Conservation (phyloP, 2,797 vertebrate species). For the Hapalemur alaotrensis region DNA sequence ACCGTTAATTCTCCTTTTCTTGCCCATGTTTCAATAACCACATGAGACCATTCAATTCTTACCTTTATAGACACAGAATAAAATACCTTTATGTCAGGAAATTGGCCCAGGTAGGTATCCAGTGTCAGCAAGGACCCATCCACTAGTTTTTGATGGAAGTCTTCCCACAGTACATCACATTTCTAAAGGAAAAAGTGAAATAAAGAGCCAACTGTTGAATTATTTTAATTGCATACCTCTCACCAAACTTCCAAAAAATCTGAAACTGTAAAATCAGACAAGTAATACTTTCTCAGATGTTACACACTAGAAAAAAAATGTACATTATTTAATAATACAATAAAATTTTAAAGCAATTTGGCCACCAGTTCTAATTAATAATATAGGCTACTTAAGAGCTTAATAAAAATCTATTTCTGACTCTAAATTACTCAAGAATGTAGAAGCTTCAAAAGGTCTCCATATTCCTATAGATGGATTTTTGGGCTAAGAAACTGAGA, state of each 20-base stretch:
- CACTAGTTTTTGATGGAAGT: constrained; percentile 97
- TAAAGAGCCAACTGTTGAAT: background rate
- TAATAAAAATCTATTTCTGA: background rate
- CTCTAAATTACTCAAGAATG: background rate
- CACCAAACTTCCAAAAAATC: constrained; percentile 28
- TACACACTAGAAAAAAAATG: background rate
- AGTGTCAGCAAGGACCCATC: constrained; percentile 94
- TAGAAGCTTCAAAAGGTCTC: background rate
- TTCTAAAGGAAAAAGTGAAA: constrained; percentile 86
- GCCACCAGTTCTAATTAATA: background rate
- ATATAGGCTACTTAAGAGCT: background rate
- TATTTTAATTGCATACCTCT: constrained; percentile 45
- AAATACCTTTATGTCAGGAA: constrained; percentile 97
- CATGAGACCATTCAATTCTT: constrained; percentile 34
- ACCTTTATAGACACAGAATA: constrained; percentile 52
- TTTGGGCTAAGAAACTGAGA: background rate
- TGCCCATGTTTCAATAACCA: background rate
- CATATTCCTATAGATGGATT: background rate
- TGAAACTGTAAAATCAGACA: constrained; percentile 11
- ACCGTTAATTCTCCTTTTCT: background rate
- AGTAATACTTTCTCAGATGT: background rate
- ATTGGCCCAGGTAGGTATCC: constrained; percentile 95
- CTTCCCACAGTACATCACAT: constrained; percentile 97
- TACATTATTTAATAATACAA: background rate
- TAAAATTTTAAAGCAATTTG: background rate